Evolutionary conservation across 2,113 vertebrate genomes (phyloP).

Genomic region (Bujurquina vittata): DNA sequence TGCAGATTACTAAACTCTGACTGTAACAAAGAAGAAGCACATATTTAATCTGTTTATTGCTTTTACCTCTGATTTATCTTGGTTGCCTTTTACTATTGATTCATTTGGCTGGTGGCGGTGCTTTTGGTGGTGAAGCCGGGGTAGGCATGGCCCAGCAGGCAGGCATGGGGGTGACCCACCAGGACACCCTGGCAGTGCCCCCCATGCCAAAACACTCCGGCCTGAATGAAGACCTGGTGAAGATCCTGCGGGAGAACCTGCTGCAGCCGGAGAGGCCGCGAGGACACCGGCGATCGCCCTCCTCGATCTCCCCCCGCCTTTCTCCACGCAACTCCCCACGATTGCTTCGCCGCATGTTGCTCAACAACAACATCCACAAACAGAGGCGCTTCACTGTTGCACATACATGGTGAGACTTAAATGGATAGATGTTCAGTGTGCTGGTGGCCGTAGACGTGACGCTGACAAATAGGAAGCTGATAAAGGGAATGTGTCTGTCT

Average conservation of each 20-base stretch:
- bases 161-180: slow-evolving; percentile 81
- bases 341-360: slow-evolving; percentile 93
- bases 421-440: background rate
- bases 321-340: slow-evolving; percentile 95
- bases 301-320: slow-evolving; percentile 88
- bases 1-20: slow-evolving; percentile 14
- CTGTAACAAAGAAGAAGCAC: slow-evolving; percentile 11
- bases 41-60: background rate
- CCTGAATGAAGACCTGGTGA: slow-evolving; percentile 95
- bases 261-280: slow-evolving; percentile 92
- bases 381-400: slow-evolving; percentile 97
- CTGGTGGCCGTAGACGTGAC: background rate
- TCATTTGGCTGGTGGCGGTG: slow-evolving; percentile 22
- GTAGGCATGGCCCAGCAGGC: slow-evolving; percentile 92
- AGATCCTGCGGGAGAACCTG: slow-evolving; percentile 95
- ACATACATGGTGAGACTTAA: slow-evolving; percentile 93
- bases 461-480: background rate
- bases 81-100: slow-evolving; percentile 11
- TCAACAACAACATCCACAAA: slow-evolving; percentile 94
- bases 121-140: slow-evolving; percentile 73
- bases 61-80: slow-evolving; percentile 6
- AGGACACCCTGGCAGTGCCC: slow-evolving; percentile 88
- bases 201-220: slow-evolving; percentile 92
- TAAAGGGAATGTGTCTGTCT: slow-evolving; percentile 23
- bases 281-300: slow-evolving; percentile 84